Base-by-base conservation (phyloP, 2,113 vertebrate species). In the Lepisosteus osseus region DNA sequence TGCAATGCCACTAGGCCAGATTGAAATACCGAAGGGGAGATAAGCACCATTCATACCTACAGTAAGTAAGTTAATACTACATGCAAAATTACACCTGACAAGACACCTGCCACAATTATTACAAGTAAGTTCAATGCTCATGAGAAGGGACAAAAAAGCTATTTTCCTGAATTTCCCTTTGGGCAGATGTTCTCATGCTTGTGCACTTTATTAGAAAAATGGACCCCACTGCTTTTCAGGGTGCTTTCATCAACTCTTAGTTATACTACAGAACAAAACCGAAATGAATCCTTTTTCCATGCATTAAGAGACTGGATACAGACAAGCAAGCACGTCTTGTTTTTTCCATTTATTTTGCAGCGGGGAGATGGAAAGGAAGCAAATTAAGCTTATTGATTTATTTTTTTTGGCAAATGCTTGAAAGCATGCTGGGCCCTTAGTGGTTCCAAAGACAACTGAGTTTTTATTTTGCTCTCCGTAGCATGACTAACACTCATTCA, bases 331-430 rank as follows among this genome's bases (percentile, higher is more conserved):
- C 54, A 9, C 59, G 51, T 56, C 42, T 11, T 17, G 45, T 11
- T 64, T 54, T 29, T 51, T 51, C 47, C 47, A 29, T 7, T 54
- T 6, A 47, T 12, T 17, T 44, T 42, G 17, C 41, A 29, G 4
- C 14, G 71, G 64, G 13, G 13, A 55, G 71, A 4, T 43, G 64
- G 54, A 40, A 13, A 55, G 17, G 64, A 61, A 61, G 41, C 17
- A 40, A 71, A 71, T 54, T 54, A 63, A 42, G 17, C 55, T 55
- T n/a, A 41, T 56, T 72, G 61, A 61, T 67, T 72, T 57, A 72
- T 72, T 67, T 42, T 47, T 67, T 40, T 55, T 61, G 43, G 55
- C 54, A 51, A 45, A 13, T 3, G 12, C 15, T 42, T 66, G 9
- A 55, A 57, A 43, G 14, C 41, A 6, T 51, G 41, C 6, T 61